Evolutionary conservation across 1,140 invertebrate genomes (phyloP).

Genomic region (Scaptodrosophila lebanonensis): DNA sequence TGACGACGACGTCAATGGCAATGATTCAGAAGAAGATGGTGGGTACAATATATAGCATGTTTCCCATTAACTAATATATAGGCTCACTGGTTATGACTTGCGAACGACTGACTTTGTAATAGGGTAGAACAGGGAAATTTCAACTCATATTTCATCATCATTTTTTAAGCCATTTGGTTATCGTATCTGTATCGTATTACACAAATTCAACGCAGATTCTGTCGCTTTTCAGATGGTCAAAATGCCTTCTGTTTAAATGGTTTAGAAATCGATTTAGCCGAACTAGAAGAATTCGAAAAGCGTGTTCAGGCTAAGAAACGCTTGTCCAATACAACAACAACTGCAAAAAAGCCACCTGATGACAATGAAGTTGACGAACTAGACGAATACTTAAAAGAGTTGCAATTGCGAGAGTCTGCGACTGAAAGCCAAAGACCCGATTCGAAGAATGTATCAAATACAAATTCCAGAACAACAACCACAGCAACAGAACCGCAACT

Average conservation of each 20-base stretch:
- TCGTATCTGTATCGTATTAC: slow-evolving; percentile 10
- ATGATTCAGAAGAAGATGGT: slow-evolving; percentile 78
- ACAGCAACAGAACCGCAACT: slow-evolving; percentile 1
- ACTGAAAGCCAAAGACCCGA: background rate
- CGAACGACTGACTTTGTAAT: too few relatives aligned
- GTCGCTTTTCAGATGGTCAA: slow-evolving; percentile 75
- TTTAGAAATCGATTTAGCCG: slow-evolving; percentile 77
- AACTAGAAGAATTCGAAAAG: slow-evolving; percentile 70
- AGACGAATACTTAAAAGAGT: slow-evolving; percentile 73
- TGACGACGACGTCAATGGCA: slow-evolving; percentile 84
- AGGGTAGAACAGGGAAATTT: too few relatives aligned
- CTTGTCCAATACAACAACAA: slow-evolving; percentile 15
- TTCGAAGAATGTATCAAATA: slow-evolving; percentile 33
- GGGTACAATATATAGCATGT: too few relatives aligned
- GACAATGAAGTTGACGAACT: slow-evolving; percentile 63
- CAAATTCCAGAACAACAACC: slow-evolving; percentile 10
- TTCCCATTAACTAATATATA: too few relatives aligned
- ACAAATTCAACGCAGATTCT: slow-evolving; percentile 41
- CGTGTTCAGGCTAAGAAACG: slow-evolving; percentile 66
- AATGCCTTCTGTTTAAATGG: slow-evolving; percentile 76
- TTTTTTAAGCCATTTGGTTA: too few relatives aligned
- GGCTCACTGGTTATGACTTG: too few relatives aligned
- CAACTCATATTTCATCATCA: too few relatives aligned
- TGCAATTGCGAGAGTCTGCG: slow-evolving; percentile 53
- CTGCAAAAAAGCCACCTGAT: background rate